These are phyloP conservation scores for Lamellibrachia luymesi DNA, from an alignment of 1,140 invertebrate species.

Conservation along the genomic window DNA sequence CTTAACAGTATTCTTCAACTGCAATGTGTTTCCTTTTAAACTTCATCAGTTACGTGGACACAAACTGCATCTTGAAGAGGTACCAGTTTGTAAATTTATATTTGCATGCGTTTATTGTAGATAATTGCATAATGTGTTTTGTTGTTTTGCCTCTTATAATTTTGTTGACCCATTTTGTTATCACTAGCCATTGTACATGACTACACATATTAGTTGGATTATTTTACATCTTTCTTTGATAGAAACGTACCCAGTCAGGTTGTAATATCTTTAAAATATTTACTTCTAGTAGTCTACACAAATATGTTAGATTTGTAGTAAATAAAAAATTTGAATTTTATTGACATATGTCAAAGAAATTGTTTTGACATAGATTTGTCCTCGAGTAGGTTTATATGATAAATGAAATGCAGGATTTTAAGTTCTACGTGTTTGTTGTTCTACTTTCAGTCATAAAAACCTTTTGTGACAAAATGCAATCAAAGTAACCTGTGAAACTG, in stretches of 20 bases:
- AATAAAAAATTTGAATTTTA: neutral
- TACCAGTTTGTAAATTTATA: neutral
- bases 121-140: neutral
- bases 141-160: conserved; percentile 1
- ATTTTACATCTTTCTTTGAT: neutral
- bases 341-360: neutral
- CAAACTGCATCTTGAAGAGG: neutral
- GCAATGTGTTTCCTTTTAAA: neutral
- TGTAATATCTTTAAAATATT: too few species aligned
- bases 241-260: neutral
- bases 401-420: neutral
- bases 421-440: too few species aligned
- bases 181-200: neutral
- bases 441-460: too few species aligned
- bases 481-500: too few species aligned
- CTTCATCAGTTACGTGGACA: neutral
- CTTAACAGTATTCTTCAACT: neutral
- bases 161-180: neutral
- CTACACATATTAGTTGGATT: neutral
- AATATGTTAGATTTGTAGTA: too few species aligned
- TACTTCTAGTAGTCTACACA: too few species aligned
- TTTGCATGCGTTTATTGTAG: neutral
- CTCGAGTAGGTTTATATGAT: neutral
- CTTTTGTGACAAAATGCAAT: too few species aligned
- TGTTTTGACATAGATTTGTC: neutral